Conservation (phyloP, 2,113 vertebrate genomes). For the Oncorhynchus kisutch region DNA sequence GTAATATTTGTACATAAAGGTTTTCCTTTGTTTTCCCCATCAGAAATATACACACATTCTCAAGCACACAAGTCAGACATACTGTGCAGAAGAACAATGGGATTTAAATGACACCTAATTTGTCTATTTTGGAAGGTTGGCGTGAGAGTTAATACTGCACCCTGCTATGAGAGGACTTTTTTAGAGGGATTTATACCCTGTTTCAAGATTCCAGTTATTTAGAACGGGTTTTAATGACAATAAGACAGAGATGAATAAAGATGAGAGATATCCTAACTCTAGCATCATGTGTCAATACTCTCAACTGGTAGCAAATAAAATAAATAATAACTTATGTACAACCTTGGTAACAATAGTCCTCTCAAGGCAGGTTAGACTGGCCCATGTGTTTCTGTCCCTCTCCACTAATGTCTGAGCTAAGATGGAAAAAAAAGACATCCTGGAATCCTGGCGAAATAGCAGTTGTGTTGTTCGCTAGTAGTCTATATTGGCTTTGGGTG, state of each 20-base stretch:
- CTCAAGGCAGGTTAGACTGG: slow-evolving; percentile 72
- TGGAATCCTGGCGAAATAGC: slow-evolving; percentile 13
- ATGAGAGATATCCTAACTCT: slow-evolving; percentile 32
- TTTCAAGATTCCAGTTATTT: slow-evolving; percentile 50
- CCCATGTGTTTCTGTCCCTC: slow-evolving; percentile 63
- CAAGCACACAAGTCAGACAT: slow-evolving; percentile 61
- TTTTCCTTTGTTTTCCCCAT: slow-evolving; percentile 76
- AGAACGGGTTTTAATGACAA: slow-evolving; percentile 19
- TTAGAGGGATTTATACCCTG: slow-evolving; percentile 28
- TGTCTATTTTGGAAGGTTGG: slow-evolving; percentile 22
- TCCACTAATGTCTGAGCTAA: slow-evolving; percentile 49
- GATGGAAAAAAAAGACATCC: slow-evolving; percentile 28
- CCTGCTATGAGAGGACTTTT: slow-evolving; percentile 37
- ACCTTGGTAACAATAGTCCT: slow-evolving; percentile 66
- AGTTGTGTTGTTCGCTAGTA: slow-evolving; percentile 14
- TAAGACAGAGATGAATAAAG: slow-evolving; percentile 34
- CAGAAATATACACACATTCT: slow-evolving; percentile 72
- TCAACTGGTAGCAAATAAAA: slow-evolving; percentile 75
- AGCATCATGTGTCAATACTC: slow-evolving; percentile 31
- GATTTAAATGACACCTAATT: slow-evolving; percentile 29
- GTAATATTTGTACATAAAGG: slow-evolving; percentile 97
- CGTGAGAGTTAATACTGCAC: slow-evolving; percentile 13
- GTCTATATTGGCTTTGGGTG: slow-evolving; percentile 42
- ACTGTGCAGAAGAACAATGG: slow-evolving; percentile 59
- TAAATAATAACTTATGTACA: slow-evolving; percentile 87